phyloP scores from a whole-genome alignment of 2,113 vertebrate species.

The Oreochromis spilurus region DNA sequence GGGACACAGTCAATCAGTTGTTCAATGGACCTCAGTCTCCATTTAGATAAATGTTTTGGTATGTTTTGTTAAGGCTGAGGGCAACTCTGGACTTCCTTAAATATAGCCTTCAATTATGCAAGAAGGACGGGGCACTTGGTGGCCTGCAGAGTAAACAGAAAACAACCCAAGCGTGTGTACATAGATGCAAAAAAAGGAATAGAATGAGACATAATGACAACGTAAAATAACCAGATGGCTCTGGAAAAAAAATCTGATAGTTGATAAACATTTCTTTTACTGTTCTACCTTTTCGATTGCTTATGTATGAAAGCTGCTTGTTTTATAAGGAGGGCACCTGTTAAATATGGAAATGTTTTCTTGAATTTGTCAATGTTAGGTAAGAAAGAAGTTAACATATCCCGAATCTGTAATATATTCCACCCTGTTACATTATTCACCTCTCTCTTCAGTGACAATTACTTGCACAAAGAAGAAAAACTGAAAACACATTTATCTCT shows the following conservation, averaged over 20 bases:
- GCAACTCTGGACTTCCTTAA: not conserved
- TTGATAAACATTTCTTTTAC: not conserved
- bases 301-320: not conserved
- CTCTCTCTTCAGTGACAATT: not conserved
- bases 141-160: not conserved
- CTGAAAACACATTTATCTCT: not conserved
- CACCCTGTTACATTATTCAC: not conserved
- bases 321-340: not conserved
- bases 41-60: not conserved
- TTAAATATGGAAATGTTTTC: not conserved
- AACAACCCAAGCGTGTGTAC: not conserved
- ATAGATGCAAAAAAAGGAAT: not conserved
- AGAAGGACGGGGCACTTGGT: not conserved
- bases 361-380: not conserved
- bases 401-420: not conserved
- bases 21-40: not conserved
- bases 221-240: not conserved
- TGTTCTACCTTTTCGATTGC: fast-evolving
- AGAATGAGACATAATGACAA: not conserved
- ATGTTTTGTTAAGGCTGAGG: not conserved
- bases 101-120: not conserved
- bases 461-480: not conserved
- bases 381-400: not conserved
- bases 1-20: not conserved
- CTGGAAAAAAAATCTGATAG: not conserved